These are phyloP conservation scores for Parnassius smintheus DNA, from an alignment of 2,888 invertebrate species.

Conservation along the genomic window DNA sequence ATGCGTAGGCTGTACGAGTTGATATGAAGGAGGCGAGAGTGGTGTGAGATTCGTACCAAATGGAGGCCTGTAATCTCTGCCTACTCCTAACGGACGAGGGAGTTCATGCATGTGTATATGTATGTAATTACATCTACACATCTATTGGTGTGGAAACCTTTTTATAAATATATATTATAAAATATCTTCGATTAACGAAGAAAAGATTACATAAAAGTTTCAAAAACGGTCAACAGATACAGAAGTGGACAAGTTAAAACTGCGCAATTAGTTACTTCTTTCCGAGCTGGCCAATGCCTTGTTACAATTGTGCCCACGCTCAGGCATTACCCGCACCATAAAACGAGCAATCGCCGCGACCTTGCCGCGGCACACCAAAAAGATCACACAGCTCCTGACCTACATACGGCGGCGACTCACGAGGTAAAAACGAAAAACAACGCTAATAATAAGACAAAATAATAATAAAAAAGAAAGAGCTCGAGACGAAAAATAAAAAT, in stretches of 20 bases:
- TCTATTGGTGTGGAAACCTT: too few relatives aligned
- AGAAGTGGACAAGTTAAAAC: background rate
- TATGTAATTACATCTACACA: too few relatives aligned
- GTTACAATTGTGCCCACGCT: slow-evolving; percentile 3
- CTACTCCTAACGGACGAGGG: too few relatives aligned
- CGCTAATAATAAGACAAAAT: slow-evolving; percentile 68
- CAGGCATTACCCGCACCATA: slow-evolving; percentile 34
- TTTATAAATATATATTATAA: too few relatives aligned
- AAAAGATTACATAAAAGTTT: background rate
- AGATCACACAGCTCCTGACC: slow-evolving; percentile 70
- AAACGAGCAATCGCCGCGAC: slow-evolving; percentile 61
- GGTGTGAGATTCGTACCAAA: too few relatives aligned
- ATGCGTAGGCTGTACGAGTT: too few relatives aligned
- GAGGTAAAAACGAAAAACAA: slow-evolving; percentile 69
- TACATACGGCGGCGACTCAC: slow-evolving; percentile 65
- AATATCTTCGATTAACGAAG: too few relatives aligned
- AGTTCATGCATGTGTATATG: too few relatives aligned
- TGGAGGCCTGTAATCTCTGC: too few relatives aligned
- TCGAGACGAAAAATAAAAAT: slow-evolving; percentile 70
- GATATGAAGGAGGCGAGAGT: too few relatives aligned
- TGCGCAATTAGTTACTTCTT: background rate
- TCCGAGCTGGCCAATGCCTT: background rate
- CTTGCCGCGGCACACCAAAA: slow-evolving; percentile 74
- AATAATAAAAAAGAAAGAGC: slow-evolving; percentile 66
- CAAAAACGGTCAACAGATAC: background rate